Base-by-base conservation (phyloP, 2,888 invertebrate species). In the Campoplex nolae region DNA sequence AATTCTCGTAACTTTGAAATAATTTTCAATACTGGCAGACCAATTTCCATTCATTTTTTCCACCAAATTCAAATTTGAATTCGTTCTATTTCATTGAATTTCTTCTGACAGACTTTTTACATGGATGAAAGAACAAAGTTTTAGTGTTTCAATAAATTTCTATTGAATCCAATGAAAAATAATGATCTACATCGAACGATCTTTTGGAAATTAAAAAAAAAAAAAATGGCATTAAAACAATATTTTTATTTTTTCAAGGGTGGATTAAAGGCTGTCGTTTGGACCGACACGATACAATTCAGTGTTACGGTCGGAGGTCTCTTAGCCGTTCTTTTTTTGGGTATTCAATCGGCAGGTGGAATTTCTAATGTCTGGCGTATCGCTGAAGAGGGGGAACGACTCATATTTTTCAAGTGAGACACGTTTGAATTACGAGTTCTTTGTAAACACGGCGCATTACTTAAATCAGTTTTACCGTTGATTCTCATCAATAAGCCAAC, bases 191-290 rank as follows among this genome's bases (percentile, higher is more conserved):
- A 16, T 16, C 2, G 51, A 51, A 51, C 18, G 18, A 18, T n/a
- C 7, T 18, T 18, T 7, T 51, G n/a, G 18, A 51, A 18, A 0
- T 7, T 8, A 23, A 13, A n/a, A 28, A 16, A 11, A 23, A 13
- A n/a, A 28, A 16, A 67, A 6, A 81, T 54, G 11, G 6, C 8
- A 16, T 28, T 48, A 3, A 71, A 73, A 65, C 16, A n/a, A 75
- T 32, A 38, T n/a, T 68, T 51, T n/a, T 18, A 18, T 6, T 54
- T 73, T 78, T 54, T 65, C 83, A 79, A 94, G 94, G 93, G 95
- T 65, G 97, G 97, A 9, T 92, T 97, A 45, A 95, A 96, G 92
- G 97, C 97, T 3, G 96, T 97, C 8, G 96, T 97, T 2, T 96
- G 96, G 95, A 96, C 97, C 3, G 96, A 96, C 85, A 95, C 95